phyloP scores from a whole-genome alignment of 2,113 vertebrate species.

The Saccopteryx bilineata region DNA sequence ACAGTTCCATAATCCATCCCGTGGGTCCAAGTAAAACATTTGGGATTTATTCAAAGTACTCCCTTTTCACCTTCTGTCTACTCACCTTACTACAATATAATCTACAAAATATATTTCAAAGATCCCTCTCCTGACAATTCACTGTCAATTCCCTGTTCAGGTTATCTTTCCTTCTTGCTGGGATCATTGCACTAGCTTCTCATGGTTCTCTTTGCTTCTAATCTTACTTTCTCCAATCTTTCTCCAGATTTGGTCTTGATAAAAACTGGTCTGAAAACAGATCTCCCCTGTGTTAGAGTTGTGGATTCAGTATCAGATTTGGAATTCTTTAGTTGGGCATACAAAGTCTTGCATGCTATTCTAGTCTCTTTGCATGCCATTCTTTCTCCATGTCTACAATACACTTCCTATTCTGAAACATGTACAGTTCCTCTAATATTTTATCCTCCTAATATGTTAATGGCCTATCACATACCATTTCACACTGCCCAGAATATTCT shows the following conservation, averaged over 20 bases:
- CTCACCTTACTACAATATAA: not conserved
- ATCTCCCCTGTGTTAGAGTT: not conserved
- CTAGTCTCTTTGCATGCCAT: not conserved
- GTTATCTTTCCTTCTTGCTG: not conserved
- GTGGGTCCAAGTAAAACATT: not conserved
- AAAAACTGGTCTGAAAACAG: not conserved
- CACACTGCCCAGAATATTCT: not conserved
- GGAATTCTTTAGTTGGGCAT: not conserved
- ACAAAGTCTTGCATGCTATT: not conserved
- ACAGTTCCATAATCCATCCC: not conserved
- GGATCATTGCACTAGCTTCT: not conserved
- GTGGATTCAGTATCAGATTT: not conserved
- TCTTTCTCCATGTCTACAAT: not conserved
- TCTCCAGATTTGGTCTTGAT: not conserved
- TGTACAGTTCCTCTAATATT: not conserved
- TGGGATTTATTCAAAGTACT: not conserved
- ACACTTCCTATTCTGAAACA: not conserved
- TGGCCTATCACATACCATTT: not conserved
- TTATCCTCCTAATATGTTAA: not conserved
- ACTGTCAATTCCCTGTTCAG: not conserved
- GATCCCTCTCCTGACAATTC: not conserved
- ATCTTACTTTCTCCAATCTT: not conserved
- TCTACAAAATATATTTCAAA: not conserved
- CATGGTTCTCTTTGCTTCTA: not conserved
- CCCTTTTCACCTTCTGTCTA: not conserved